Conservation (phyloP, 1,140 invertebrate genomes). For the Drosophila ercepeae region DNA sequence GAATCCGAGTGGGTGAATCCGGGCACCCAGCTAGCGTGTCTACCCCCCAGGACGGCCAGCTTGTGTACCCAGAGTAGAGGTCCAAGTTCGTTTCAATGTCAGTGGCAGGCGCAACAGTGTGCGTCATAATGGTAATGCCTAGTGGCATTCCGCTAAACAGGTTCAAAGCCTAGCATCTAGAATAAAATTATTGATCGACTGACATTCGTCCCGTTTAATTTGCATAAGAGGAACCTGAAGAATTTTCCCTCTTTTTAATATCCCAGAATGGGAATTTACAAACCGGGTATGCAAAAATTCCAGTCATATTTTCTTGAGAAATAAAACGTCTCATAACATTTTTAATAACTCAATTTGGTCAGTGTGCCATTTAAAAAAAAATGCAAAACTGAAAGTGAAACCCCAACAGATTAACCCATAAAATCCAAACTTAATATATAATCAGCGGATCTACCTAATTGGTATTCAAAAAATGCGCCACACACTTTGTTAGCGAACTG, state of each 20-base stretch:
- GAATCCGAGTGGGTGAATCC: slow-evolving; percentile 16
- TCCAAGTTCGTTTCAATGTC: slow-evolving; percentile 78
- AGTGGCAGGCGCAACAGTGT: slow-evolving; percentile 25
- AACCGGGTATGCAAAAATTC: neutral
- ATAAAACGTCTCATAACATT: too few relatives aligned
- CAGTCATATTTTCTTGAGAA: neutral
- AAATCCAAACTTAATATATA: neutral
- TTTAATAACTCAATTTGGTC: slow-evolving; percentile 10
- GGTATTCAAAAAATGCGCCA: slow-evolving; percentile 27
- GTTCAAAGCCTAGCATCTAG: slow-evolving; percentile 25
- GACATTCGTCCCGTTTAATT: slow-evolving; percentile 11
- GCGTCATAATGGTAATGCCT: slow-evolving; percentile 23
- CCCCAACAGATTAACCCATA: neutral
- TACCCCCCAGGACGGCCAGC: neutral
- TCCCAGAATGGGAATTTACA: neutral
- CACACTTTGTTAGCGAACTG: slow-evolving; percentile 26
- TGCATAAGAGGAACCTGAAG: slow-evolving; percentile 4
- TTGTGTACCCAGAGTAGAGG: neutral
- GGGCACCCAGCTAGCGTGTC: neutral
- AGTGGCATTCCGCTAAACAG: slow-evolving; percentile 30
- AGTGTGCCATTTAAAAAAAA: neutral
- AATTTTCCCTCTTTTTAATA: neutral
- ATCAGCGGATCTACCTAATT: slow-evolving; percentile 15
- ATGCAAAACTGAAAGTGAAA: slow-evolving; percentile 30
- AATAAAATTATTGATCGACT: slow-evolving; percentile 10